Percentiles rank a stretch among this genome's conserved stretches.
Conservation (phyloP, 2,888 invertebrate genomes). For the Amphipyra berbera region DNA sequence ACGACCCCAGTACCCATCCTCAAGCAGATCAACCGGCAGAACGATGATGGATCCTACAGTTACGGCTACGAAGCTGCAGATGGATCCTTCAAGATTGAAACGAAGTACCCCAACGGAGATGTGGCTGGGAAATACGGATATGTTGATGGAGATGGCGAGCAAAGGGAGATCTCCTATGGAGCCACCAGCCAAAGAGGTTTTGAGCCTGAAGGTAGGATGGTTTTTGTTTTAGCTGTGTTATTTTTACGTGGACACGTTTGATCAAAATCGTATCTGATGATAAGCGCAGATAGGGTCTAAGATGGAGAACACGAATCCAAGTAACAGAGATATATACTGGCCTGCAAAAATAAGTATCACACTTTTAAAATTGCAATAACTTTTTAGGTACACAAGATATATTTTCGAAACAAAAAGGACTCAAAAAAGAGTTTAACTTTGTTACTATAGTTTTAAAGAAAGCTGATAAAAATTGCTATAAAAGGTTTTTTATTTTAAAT, state of each 20-base stretch:
- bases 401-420: too few species aligned
- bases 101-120: conserved; percentile 95
- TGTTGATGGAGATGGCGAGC: conserved; percentile 93
- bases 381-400: too few species aligned
- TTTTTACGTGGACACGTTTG: conserved; percentile 19
- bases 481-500: too few species aligned
- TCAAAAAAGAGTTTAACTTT: too few species aligned
- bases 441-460: too few species aligned
- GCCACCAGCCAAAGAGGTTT: conserved; percentile 95
- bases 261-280: too few species aligned
- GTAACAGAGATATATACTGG: too few species aligned
- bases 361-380: too few species aligned
- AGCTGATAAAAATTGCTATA: too few species aligned
- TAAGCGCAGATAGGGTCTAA: too few species aligned
- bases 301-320: too few species aligned
- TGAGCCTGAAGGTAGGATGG: conserved; percentile 92
- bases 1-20: conserved; percentile 95
- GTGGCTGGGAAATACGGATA: conserved; percentile 97
- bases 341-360: too few species aligned
- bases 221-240: conserved; percentile 15
- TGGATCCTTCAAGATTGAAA: conserved; percentile 96
- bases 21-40: conserved; percentile 95
- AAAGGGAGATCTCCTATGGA: conserved; percentile 95
- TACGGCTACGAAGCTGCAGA: conserved; percentile 97
- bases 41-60: conserved; percentile 96